Evolutionary conservation across 1,140 invertebrate species (phyloP), one percentile per base, ranked within the genome.

Genomic region (Centruroides sculpturatus): DNA sequence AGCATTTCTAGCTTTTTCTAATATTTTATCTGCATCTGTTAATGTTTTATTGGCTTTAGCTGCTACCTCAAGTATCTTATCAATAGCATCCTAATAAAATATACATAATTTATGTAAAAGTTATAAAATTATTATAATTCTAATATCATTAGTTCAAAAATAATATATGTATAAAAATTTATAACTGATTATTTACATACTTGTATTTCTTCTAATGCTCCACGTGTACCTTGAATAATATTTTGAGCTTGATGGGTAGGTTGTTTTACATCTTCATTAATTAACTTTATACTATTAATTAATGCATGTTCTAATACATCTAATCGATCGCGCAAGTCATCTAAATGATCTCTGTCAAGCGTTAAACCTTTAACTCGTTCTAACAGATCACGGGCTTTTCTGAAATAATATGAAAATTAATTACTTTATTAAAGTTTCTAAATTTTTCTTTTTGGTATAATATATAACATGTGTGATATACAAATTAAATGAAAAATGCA

Each of bases 231-330:
- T 23, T 58, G 59, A 3, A 52, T 46, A 35, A 52, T 47, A 50
- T 60, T 50, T 13, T 57, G 10, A 1, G 69, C 55, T 54, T 60
- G 47, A 46, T 64, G 59, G 3, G 63, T 56, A 34, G 69, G 68
- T 23, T 67, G 59, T 35, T 62, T 62, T 23, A 69, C 67, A 49
- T 67, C 60, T 49, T 65, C 61, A 55, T 69, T 61, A 35, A 69
- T 65, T 35, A 64, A 62, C 7, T 57, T 60, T 9, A 66, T 57
- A 5, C 66, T 55, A 41, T 66, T 66, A 46, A 41, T 55, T 1
- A 69, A 23, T 9, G 66, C 5, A 36, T 59, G 52, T 13, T 63
- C 46, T 23, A 70, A 58, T 46, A 51, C 12, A 35, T 65, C 60
- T 13, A 70, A 55, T 47, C 66, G 60, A 49, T 67, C 49, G 34